Evolutionary conservation across 1,140 invertebrate genomes (phyloP).

Genomic region (Heliconius hewitsoni): DNA sequence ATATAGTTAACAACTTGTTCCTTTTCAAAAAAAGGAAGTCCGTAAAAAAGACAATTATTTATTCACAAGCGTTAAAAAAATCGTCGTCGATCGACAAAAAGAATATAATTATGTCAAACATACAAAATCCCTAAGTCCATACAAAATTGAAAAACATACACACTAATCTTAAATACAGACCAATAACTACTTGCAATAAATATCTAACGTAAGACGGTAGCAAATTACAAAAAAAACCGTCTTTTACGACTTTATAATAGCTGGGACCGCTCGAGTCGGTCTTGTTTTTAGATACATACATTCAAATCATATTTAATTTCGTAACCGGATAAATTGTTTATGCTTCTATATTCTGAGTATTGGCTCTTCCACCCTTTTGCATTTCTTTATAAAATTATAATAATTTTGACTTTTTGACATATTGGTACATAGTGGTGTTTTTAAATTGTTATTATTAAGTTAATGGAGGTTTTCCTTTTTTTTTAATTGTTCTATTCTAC

Average conservation of each 20-base stretch:
- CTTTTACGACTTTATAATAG: conserved; percentile 13
- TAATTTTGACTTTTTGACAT: no score
- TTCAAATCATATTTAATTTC: not conserved
- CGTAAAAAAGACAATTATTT: not conserved
- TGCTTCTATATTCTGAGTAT: not conserved
- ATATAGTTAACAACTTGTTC: no score
- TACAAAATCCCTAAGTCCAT: not conserved
- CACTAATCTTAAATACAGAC: not conserved
- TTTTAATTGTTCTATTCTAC: no score
- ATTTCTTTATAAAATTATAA: no score
- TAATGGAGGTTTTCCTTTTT: no score
- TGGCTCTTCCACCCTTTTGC: no score
- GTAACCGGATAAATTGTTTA: not conserved
- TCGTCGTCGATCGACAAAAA: not conserved
- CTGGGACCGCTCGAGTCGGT: not conserved
- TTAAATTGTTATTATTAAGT: no score
- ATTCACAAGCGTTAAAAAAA: not conserved
- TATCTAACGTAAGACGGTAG: conserved; percentile 2
- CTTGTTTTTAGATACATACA: not conserved
- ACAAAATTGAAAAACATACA: not conserved
- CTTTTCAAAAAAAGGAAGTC: no score
- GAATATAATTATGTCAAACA: not conserved
- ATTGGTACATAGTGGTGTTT: no score
- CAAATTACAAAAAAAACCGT: conserved; percentile 2
- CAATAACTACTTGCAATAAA: not conserved